A percentile compares a stretch with the other conserved stretches of the same genome.
Evolutionary conservation across 2,888 invertebrate species (phyloP).

Genomic region (Pachymerium ferrugineum): DNA sequence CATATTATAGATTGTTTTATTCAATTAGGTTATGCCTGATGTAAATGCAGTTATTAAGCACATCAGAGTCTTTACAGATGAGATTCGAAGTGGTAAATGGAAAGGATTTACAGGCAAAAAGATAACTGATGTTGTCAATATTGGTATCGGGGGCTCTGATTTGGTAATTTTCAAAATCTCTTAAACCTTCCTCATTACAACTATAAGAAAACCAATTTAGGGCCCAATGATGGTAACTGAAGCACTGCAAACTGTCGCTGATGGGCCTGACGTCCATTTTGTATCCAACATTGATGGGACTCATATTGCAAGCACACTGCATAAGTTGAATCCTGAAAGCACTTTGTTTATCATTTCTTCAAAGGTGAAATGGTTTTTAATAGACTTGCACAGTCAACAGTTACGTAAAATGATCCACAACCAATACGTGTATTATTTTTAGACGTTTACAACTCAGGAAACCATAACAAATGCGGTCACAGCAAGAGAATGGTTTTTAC

Average conservation of each 20-base stretch:
- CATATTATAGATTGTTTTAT: not conserved
- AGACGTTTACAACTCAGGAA: conserved; percentile 94
- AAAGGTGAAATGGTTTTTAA: conserved; percentile 55
- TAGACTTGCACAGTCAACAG: too few species aligned
- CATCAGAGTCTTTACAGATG: conserved; percentile 86
- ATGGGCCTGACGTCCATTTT: conserved; percentile 84
- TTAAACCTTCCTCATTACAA: not conserved
- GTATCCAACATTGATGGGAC: conserved; percentile 99
- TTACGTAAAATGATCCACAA: too few species aligned
- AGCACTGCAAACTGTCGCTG: conserved; percentile 83
- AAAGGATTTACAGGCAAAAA: conserved; percentile 79
- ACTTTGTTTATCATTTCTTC: conserved; percentile 97
- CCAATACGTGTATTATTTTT: not conserved
- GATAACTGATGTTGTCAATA: conserved; percentile 96
- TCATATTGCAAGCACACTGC: conserved; percentile 88
- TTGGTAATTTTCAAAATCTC: conserved; percentile 54
- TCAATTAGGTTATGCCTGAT: conserved; percentile 67
- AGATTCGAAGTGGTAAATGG: conserved; percentile 61
- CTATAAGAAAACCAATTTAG: conserved; percentile 44
- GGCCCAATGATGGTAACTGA: conserved; percentile 99
- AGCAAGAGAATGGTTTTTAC: conserved; percentile 93
- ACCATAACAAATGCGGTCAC: conserved; percentile 98
- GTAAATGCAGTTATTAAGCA: conserved; percentile 85
- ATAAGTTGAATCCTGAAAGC: conserved; percentile 83
- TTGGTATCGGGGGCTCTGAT: conserved; percentile 99